A percentile compares a stretch with the other conserved stretches of the same genome.
Evolutionary conservation across 2,888 invertebrate genomes (phyloP).

Genomic region (Mesorhabditis spiculigera): DNA sequence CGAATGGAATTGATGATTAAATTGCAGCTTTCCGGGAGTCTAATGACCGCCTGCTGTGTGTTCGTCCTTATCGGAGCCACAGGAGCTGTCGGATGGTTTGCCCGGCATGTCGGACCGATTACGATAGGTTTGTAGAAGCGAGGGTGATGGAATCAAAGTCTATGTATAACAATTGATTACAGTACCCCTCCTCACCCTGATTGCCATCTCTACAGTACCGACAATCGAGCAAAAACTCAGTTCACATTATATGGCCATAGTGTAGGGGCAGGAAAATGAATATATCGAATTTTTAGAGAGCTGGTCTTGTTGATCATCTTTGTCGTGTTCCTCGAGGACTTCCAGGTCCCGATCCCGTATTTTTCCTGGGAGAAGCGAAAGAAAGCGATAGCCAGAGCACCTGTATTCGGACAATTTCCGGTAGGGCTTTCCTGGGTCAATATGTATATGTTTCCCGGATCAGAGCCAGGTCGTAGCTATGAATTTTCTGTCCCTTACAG

Average conservation of each 20-base stretch:
- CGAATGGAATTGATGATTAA: no score
- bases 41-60: slow-evolving; percentile 43
- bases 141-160: no score
- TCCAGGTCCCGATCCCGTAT: slow-evolving; percentile 38
- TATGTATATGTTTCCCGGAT: neutral
- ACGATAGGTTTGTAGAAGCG: slow-evolving; percentile 28
- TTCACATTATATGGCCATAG: slow-evolving; percentile 49
- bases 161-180: neutral
- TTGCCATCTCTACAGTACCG: slow-evolving; percentile 41
- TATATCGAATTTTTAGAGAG: slow-evolving; percentile 31
- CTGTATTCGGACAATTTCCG: slow-evolving; percentile 50
- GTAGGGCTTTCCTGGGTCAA: slow-evolving; percentile 16
- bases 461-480: neutral
- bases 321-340: slow-evolving; percentile 44
- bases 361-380: slow-evolving; percentile 22
- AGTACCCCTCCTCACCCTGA: slow-evolving; percentile 48
- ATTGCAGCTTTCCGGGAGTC: slow-evolving; percentile 30
- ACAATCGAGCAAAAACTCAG: slow-evolving; percentile 43
- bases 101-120: slow-evolving; percentile 50
- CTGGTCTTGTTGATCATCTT: slow-evolving; percentile 38
- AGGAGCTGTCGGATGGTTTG: slow-evolving; percentile 47
- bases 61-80: slow-evolving; percentile 47
- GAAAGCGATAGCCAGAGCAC: slow-evolving; percentile 18
- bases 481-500: neutral
- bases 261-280: slow-evolving; percentile 25